Base-by-base conservation (phyloP, 1,140 invertebrate species). In the Drosophila paulistorum region DNA sequence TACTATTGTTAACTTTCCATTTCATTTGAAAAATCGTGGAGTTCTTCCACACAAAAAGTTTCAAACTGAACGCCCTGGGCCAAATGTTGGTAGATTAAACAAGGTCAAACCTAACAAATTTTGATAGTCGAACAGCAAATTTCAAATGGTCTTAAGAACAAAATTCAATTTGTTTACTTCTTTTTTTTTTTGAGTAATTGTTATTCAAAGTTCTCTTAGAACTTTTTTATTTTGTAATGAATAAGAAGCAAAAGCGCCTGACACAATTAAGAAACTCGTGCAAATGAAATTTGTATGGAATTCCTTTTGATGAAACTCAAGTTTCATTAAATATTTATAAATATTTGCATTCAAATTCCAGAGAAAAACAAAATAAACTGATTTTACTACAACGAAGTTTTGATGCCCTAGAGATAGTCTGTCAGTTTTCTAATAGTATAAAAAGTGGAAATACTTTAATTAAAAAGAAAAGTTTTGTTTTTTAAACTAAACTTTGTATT, bases 1-100 rank as follows among this genome's bases (percentile, higher is more conserved):
- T 62, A 69, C 72, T 67, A 45, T 60, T 67, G 26, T 77, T 26
- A 69, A 68, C 81, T 84, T 85, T 85, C 82, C 83, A 82, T 85
- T 85, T 85, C 81, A 77, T 69, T 70, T 41, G 57, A 51, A 51
- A 51, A 23, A 23, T 51, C 45, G 23, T 64, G 65, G 33, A 67
- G 65, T 76, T 76, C 74, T 76, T 65, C 45, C 17, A 17, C 42
- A 45, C n/a, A 14, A 37, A 37, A n/a, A 39, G 3, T 13, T 11
- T 13, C 4, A 39, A 39, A 13, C 37, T 39, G 14, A 20, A 14
- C 45, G 45, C 45, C 45, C 20, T 51, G 45, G 20, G 45, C 45
- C 5, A 30, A 30, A 51, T 10, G 20, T 23, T 51, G 14, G 17
- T 20, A 51, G 45, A 51, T 51, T 23, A 51, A 51, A 51, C 45